These are phyloP conservation scores for Sebastolobus altivelis DNA, from an alignment of 2,797 vertebrate species.

Conservation along the genomic window DNA sequence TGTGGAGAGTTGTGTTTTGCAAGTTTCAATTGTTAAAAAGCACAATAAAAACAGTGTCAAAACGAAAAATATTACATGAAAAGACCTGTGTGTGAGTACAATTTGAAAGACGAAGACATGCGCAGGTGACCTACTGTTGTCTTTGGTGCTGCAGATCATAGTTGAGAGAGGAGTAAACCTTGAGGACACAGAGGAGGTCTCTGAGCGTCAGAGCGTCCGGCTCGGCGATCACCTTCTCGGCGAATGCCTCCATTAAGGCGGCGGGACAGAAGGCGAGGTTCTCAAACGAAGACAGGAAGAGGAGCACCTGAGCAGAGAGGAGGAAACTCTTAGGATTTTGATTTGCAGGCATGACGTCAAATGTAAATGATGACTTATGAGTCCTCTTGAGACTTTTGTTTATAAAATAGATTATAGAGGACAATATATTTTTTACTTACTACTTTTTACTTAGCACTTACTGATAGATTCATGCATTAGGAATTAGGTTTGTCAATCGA, in stretches of 20 bases:
- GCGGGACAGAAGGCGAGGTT: slow-evolving; percentile 83
- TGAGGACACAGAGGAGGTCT: slow-evolving; percentile 82
- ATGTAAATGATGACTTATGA: background rate
- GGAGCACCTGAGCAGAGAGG: slow-evolving; percentile 80
- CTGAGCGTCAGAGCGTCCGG: slow-evolving; percentile 81
- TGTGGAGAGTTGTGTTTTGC: too few relatives aligned
- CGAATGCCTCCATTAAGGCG: slow-evolving; percentile 85
- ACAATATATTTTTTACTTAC: too few relatives aligned
- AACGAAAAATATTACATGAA: background rate
- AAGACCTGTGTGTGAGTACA: background rate
- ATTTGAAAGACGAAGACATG: background rate
- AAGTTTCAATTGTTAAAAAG: too few relatives aligned
- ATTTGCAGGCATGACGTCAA: background rate
- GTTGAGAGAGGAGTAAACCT: slow-evolving; percentile 88
- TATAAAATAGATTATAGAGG: background rate
- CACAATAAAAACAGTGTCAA: too few relatives aligned
- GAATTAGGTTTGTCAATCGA: too few relatives aligned
- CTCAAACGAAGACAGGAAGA: slow-evolving; percentile 85
- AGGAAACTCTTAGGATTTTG: background rate
- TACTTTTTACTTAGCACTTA: too few relatives aligned
- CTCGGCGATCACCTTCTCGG: slow-evolving; percentile 82
- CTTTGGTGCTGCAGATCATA: slow-evolving; percentile 75
- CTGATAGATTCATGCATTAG: too few relatives aligned
- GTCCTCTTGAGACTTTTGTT: background rate
- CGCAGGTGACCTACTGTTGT: slow-evolving; percentile 81